phyloP scores from a whole-genome alignment of 2,888 invertebrate species.

The Eilema caniola region DNA sequence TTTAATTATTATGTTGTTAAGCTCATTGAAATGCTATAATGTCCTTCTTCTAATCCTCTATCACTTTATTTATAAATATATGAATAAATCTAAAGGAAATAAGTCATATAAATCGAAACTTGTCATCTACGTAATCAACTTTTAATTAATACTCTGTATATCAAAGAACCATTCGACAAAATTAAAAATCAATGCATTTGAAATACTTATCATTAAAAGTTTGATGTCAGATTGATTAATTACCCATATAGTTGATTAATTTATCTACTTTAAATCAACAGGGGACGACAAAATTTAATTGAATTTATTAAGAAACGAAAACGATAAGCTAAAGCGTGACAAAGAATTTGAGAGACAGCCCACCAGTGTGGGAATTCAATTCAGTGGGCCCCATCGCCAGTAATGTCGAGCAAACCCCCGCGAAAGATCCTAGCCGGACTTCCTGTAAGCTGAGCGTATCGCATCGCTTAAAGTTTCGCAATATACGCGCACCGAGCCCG shows the following conservation, averaged over 20 bases:
- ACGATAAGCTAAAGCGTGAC: background rate
- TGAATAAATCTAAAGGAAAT: too few species aligned
- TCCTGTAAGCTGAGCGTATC: constrained; percentile 84
- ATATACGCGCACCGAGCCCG: constrained; percentile 84
- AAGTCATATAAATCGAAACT: background rate
- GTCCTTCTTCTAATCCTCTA: too few species aligned
- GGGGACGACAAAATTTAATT: constrained; percentile 19
- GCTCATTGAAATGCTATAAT: too few species aligned
- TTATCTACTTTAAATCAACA: background rate
- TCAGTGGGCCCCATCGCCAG: constrained; percentile 2
- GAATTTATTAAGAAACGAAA: constrained; percentile 26
- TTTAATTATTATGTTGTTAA: too few species aligned
- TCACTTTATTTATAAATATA: too few species aligned
- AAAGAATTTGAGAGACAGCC: constrained; percentile 1
- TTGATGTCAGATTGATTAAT: background rate
- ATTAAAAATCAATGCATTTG: background rate
- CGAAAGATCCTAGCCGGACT: constrained; percentile 75
- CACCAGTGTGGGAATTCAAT: constrained; percentile 11
- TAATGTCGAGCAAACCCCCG: constrained; percentile 48
- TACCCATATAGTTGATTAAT: background rate
- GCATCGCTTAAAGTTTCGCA: constrained; percentile 86
- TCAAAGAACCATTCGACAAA: background rate
- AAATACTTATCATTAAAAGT: background rate
- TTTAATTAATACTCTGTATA: background rate
- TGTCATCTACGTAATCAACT: background rate